These are phyloP conservation scores for Eira barbara DNA, from an alignment of 2,113 vertebrate genomes.

Conservation along the genomic window DNA sequence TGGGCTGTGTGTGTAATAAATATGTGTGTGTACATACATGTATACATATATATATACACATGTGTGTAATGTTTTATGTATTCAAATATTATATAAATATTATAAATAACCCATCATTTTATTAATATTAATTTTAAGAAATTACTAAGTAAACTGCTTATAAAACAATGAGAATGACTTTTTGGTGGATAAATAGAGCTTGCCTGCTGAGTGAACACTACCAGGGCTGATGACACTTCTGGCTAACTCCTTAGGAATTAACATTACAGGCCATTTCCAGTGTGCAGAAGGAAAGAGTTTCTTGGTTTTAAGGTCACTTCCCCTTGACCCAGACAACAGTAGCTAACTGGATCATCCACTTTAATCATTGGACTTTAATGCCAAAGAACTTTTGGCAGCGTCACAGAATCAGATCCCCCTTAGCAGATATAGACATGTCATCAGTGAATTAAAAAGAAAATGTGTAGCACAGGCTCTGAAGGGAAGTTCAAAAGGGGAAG, in stretches of 20 bases:
- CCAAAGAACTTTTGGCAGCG: neutral
- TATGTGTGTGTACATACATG: neutral
- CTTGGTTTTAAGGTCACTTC: conserved; percentile 24
- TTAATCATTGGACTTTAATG: neutral
- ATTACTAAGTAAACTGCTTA: neutral
- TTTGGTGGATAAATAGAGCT: neutral
- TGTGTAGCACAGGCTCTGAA: neutral
- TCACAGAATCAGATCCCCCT: neutral
- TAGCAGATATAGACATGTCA: neutral
- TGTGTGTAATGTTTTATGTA: neutral
- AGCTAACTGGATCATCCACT: neutral
- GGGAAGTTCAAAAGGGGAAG: neutral
- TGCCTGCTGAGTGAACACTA: neutral
- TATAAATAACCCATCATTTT: neutral
- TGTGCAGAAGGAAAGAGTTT: neutral
- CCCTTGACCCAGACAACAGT: neutral
- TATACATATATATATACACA: neutral
- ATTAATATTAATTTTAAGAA: neutral
- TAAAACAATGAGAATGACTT: neutral
- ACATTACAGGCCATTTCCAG: neutral
- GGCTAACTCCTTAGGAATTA: neutral
- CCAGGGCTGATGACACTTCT: neutral
- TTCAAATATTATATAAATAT: neutral
- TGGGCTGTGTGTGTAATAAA: neutral
- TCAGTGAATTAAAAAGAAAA: neutral